phyloP scores from a whole-genome alignment of 2,888 invertebrate species.

The Spilarctia lutea region DNA sequence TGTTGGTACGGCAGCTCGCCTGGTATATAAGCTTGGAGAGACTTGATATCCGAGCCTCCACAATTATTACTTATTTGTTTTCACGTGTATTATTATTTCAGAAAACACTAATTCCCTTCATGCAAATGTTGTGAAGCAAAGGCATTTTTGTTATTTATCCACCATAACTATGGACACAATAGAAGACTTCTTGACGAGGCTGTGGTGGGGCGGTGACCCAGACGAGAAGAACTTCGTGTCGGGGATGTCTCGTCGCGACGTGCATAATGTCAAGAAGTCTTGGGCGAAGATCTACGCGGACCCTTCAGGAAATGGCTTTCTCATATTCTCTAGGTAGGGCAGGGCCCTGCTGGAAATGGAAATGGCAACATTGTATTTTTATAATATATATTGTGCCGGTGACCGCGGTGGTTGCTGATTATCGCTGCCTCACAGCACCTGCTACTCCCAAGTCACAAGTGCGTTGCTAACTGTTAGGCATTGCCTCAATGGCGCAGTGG shows the following conservation, averaged over 20 bases:
- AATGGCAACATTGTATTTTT: neutral
- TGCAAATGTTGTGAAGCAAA: neutral
- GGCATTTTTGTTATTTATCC: neutral
- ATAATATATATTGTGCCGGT: too few relatives aligned
- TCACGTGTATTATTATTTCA: neutral
- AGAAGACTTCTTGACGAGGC: conserved; percentile 30
- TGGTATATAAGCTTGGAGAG: neutral
- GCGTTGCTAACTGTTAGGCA: too few relatives aligned
- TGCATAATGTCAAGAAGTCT: conserved; percentile 55
- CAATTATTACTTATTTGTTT: neutral
- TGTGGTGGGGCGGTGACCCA: conserved; percentile 65
- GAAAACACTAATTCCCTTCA: neutral
- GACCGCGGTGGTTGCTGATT: too few relatives aligned
- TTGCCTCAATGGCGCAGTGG: too few relatives aligned
- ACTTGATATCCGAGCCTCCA: neutral
- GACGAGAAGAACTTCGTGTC: conserved; percentile 57
- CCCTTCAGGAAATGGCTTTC: conserved; percentile 54
- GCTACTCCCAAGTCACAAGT: too few relatives aligned
- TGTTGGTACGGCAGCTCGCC: too few relatives aligned
- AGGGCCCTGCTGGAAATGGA: neutral
- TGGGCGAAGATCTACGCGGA: conserved; percentile 60
- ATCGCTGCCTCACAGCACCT: too few relatives aligned
- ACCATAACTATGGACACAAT: neutral
- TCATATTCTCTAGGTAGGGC: conserved; percentile 61
- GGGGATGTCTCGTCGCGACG: conserved; percentile 60